Percentiles rank a stretch among this genome's conserved stretches.
phyloP scores from a whole-genome alignment of 2,797 vertebrate genomes.

The Cryptoblepharus egeriae region DNA sequence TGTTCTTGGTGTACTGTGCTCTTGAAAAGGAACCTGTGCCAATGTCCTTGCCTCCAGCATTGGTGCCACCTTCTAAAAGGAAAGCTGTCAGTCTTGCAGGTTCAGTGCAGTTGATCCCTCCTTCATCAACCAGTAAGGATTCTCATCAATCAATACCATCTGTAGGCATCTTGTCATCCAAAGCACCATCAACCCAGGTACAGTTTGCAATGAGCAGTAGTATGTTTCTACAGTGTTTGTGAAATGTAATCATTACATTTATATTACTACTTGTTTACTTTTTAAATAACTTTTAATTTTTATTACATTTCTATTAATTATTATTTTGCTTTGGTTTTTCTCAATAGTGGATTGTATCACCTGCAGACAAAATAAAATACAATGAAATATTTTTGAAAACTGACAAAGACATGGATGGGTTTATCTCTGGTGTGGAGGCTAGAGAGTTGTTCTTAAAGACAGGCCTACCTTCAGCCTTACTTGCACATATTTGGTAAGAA shows the following conservation, averaged over 20 bases:
- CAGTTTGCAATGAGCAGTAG: slow-evolving; percentile 6
- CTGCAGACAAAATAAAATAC: slow-evolving; percentile 92
- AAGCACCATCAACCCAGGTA: slow-evolving; percentile 84
- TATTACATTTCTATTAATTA: no score
- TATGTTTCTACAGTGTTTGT: slow-evolving; percentile 21
- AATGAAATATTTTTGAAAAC: slow-evolving; percentile 95
- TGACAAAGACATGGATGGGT: slow-evolving; percentile 93
- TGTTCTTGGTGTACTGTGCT: slow-evolving; percentile 98
- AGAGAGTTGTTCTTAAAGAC: slow-evolving; percentile 96
- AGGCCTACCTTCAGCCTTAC: slow-evolving; percentile 89
- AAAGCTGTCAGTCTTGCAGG: slow-evolving; percentile 85
- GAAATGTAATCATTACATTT: neutral
- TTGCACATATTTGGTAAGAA: slow-evolving; percentile 94
- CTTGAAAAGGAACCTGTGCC: slow-evolving; percentile 96
- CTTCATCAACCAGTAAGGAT: slow-evolving; percentile 86
- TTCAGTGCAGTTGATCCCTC: slow-evolving; percentile 84
- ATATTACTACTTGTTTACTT: no score
- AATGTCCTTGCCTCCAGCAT: slow-evolving; percentile 90
- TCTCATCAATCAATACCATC: slow-evolving; percentile 82
- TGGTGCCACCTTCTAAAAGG: slow-evolving; percentile 96
- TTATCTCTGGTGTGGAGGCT: slow-evolving; percentile 95
- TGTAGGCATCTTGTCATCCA: slow-evolving; percentile 85
- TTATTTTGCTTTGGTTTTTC: slow-evolving; percentile 20
- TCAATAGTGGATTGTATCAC: slow-evolving; percentile 91
- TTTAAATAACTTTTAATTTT: no score